A percentile compares a stretch with the other conserved stretches of the same genome.
These are phyloP conservation scores for Artibeus lituratus DNA, from an alignment of 2,797 vertebrate species.

Conservation along the genomic window DNA sequence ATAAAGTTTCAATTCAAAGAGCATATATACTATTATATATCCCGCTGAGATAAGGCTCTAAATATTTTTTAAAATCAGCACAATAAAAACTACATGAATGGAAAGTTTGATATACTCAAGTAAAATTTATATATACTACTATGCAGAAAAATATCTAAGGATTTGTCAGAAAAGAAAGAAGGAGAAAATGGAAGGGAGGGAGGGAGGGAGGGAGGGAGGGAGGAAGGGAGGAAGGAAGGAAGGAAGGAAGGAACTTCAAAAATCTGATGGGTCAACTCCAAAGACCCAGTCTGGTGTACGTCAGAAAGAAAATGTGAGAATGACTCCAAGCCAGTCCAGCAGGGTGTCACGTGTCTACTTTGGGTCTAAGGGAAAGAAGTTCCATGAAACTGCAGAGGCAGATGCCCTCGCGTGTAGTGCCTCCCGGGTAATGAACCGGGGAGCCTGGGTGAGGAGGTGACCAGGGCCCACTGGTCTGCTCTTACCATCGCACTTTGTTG, in stretches of 20 bases:
- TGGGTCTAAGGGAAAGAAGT: background rate
- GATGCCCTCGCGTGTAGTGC: background rate
- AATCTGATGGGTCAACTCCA: conserved; percentile 41
- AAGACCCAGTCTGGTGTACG: conserved; percentile 21
- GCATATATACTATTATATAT: background rate
- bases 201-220: too few species aligned
- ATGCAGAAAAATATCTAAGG: background rate
- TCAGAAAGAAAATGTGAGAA: conserved; percentile 52
- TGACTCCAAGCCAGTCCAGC: background rate
- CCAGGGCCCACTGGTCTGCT: background rate
- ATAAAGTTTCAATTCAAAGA: background rate
- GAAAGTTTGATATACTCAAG: background rate
- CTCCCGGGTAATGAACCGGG: rapidly evolving
- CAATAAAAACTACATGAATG: background rate
- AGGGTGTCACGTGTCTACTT: background rate
- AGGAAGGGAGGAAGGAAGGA: conserved; percentile 21
- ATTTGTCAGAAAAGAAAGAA: conserved; percentile 29
- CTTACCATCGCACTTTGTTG: conserved; percentile 99
- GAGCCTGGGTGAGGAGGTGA: background rate
- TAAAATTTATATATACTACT: background rate
- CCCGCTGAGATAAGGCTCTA: background rate
- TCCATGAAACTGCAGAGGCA: background rate
- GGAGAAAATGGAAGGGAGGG: background rate
- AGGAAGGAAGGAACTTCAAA: conserved; percentile 11
- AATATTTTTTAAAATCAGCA: background rate